Percentiles rank a stretch among this genome's conserved stretches.
These are phyloP conservation scores for Conus betulinus DNA, from an alignment of 1,140 invertebrate genomes.

Conservation along the genomic window DNA sequence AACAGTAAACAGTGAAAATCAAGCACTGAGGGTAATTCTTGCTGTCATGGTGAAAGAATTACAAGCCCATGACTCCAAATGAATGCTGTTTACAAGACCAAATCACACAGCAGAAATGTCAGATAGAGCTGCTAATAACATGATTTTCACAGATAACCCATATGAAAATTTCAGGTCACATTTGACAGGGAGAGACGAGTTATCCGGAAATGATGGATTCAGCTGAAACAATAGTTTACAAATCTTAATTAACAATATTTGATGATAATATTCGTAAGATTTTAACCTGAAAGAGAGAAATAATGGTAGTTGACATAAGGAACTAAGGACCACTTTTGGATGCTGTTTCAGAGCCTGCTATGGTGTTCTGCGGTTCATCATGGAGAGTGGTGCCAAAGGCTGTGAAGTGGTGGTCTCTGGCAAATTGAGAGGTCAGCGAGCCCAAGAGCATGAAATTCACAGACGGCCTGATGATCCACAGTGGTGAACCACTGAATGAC, in stretches of 20 bases:
- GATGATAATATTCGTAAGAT: background rate
- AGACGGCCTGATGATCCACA: conserved; percentile 99
- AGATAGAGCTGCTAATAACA: no score
- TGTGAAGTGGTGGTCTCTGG: conserved; percentile 99
- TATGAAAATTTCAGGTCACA: no score
- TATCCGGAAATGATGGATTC: background rate
- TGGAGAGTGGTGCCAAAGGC: conserved; percentile 97
- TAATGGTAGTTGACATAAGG: background rate
- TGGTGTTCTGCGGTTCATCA: conserved; percentile 99
- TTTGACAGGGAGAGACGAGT: background rate
- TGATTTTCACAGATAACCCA: no score
- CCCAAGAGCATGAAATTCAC: conserved; percentile 99
- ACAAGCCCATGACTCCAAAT: no score
- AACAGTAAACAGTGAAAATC: no score
- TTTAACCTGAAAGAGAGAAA: background rate
- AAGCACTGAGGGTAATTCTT: no score
- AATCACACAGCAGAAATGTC: no score
- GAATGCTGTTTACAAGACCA: no score
- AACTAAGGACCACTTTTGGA: background rate
- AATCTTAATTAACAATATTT: no score
- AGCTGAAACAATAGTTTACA: background rate
- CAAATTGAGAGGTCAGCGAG: conserved; percentile 98
- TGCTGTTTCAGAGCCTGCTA: conserved; percentile 89
- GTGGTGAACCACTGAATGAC: conserved; percentile 98
- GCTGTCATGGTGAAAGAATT: no score